Percentiles rank a stretch among this genome's conserved stretches.
phyloP scores from a whole-genome alignment of 2,888 invertebrate genomes.

The Busseola fusca region DNA sequence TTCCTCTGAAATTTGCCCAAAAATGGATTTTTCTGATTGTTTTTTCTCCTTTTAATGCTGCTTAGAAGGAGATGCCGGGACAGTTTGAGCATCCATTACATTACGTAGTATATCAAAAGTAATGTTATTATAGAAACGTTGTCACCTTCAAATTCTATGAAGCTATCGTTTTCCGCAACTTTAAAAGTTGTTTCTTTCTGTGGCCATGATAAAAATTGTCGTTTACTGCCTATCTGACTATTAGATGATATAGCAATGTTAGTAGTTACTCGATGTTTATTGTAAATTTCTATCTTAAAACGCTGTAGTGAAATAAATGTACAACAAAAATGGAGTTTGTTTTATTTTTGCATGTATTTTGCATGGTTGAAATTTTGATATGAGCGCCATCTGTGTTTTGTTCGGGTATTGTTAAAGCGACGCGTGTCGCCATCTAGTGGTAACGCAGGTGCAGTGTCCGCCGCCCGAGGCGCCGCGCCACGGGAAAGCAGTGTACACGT shows the following conservation, averaged over 20 bases:
- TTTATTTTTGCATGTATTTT: constrained; percentile 80
- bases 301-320: constrained; percentile 85
- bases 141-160: constrained; percentile 83
- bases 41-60: constrained; percentile 85
- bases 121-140: constrained; percentile 79
- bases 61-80: constrained; percentile 87
- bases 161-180: constrained; percentile 71
- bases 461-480: constrained; percentile 97
- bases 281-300: constrained; percentile 81
- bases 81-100: constrained; percentile 81
- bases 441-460: constrained; percentile 97
- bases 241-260: constrained; percentile 79
- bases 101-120: constrained; percentile 78
- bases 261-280: constrained; percentile 81
- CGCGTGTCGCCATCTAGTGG: constrained; percentile 90
- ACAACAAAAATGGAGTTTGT: constrained; percentile 74
- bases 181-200: constrained; percentile 71
- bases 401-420: constrained; percentile 80
- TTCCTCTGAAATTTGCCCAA: constrained; percentile 66
- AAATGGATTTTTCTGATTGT: constrained; percentile 64
- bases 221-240: constrained; percentile 81
- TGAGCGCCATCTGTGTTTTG: constrained; percentile 72
- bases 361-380: constrained; percentile 54
- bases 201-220: constrained; percentile 85
- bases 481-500: constrained; percentile 97